Evolutionary conservation across 2,888 invertebrate genomes (phyloP), one percentile per base, ranked within the genome.

Genomic region (Saturnia pavonia): DNA sequence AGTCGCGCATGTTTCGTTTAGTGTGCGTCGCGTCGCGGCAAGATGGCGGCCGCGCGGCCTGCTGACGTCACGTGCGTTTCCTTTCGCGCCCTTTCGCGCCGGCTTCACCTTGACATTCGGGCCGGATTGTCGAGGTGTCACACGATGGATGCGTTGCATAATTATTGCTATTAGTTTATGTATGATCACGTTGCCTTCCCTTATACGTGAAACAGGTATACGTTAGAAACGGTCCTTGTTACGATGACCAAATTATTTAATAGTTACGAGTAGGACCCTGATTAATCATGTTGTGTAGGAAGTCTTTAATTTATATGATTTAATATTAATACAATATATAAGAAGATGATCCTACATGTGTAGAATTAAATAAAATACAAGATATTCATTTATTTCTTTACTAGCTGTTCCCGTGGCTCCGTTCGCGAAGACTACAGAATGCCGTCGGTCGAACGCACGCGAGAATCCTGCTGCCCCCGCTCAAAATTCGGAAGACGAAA

Each of bases 31-130:
- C 63, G 63, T 63, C 76, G 75, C 78, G 72, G 78, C 82, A 89
- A 89, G 85, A 88, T 90, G 90, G 91, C 90, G 89, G 91, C 90
- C 85, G 86, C 85, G 86, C 34, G 34, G 34, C 80, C 77, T 78
- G 73, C 82, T 91, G 91, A 92, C 92, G 92, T 91, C 91, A 91
- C 82, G 82, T 86, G 88, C 88, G 88, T 87, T 90, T 91, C 91
- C 91, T 91, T 91, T 91, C 88, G 84, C 88, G 84, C 87, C 91
- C 91, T 91, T 91, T 91, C 88, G 84, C 88, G 84, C 87, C 85
- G 88, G 87, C 88, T 88, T 90, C 89, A 88, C 90, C 92, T 92
- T 93, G 91, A 91, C 92, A 92, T 91, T 91, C 89, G 85, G 86
- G 87, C 90, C 89, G 89, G 91, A 89, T 88, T 88, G 84, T 88